These are phyloP conservation scores for Cephalopachus bancanus DNA, from an alignment of 2,797 vertebrate genomes.

Conservation along the genomic window DNA sequence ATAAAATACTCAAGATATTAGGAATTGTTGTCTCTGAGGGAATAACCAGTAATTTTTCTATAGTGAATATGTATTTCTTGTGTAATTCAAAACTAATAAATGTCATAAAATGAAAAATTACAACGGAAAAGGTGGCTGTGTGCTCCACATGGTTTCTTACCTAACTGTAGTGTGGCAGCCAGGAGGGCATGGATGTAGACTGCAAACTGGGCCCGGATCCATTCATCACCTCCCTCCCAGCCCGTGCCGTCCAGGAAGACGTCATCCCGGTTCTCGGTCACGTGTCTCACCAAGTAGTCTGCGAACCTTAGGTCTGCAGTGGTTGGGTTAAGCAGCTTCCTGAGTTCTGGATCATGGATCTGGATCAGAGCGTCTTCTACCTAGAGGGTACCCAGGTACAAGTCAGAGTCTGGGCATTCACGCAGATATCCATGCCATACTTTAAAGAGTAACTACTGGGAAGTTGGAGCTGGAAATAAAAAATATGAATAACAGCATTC, in stretches of 20 bases:
- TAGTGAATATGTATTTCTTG: neutral
- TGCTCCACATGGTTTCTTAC: slow-evolving; percentile 83
- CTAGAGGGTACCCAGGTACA: slow-evolving; percentile 85
- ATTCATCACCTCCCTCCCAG: slow-evolving; percentile 99
- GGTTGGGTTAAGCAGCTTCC: slow-evolving; percentile 94
- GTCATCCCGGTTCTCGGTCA: slow-evolving; percentile 97
- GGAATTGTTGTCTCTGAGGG: neutral
- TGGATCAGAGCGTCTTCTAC: slow-evolving; percentile 95
- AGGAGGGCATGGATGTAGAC: slow-evolving; percentile 96
- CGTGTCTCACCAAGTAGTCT: slow-evolving; percentile 96
- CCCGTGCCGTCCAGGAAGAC: slow-evolving; percentile 98
- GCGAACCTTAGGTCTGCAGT: slow-evolving; percentile 98
- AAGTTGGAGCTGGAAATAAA: slow-evolving; percentile 34
- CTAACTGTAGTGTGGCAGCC: slow-evolving; percentile 94
- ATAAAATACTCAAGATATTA: slow-evolving; percentile 21
- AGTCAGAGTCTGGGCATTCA: slow-evolving; percentile 65
- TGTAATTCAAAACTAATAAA: neutral
- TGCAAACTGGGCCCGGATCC: slow-evolving; percentile 98
- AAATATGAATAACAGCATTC: neutral
- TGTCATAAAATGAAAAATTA: neutral
- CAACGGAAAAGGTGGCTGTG: neutral
- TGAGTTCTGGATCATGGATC: slow-evolving; percentile 96
- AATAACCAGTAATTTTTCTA: neutral
- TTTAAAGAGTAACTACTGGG: slow-evolving; percentile 23
- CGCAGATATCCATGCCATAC: neutral